Conservation (phyloP, 2,797 vertebrate species). For the Podarcis lilfordi region DNA sequence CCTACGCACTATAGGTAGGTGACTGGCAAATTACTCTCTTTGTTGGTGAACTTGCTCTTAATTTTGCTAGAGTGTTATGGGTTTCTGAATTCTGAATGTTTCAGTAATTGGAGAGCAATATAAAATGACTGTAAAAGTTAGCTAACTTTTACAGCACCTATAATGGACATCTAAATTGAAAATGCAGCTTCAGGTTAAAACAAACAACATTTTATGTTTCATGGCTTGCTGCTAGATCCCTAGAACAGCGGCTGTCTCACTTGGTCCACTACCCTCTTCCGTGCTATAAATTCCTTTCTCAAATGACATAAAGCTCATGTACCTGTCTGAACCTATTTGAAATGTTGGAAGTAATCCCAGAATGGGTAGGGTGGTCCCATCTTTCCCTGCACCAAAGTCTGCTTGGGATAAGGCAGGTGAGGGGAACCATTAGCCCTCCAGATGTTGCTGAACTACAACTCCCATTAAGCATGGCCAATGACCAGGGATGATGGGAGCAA, state of each 20-base stretch:
- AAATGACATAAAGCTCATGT: not conserved
- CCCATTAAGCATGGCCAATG: too few species aligned
- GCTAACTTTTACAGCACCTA: not conserved
- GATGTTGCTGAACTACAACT: too few species aligned
- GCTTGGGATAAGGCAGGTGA: conserved; percentile 15
- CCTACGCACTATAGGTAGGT: not conserved
- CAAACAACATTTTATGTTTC: not conserved
- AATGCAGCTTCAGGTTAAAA: not conserved
- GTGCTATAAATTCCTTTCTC: not conserved
- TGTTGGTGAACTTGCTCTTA: not conserved
- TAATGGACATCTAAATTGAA: not conserved
- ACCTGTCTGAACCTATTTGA: not conserved
- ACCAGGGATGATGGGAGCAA: too few species aligned
- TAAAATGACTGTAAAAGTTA: not conserved
- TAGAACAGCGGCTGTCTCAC: not conserved
- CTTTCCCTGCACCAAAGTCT: conserved; percentile 41
- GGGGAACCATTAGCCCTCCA: too few species aligned
- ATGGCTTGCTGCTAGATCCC: not conserved
- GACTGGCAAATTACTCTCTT: not conserved
- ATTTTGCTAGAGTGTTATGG: not conserved
- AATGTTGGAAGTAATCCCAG: not conserved
- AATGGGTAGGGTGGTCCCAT: conserved; percentile 25
- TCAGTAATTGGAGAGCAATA: not conserved
- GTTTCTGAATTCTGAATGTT: not conserved
- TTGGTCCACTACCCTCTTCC: not conserved